Evolutionary conservation across 2,888 invertebrate species (phyloP), one percentile per base, ranked within the genome.

Genomic region (Lysandra bellargus): DNA sequence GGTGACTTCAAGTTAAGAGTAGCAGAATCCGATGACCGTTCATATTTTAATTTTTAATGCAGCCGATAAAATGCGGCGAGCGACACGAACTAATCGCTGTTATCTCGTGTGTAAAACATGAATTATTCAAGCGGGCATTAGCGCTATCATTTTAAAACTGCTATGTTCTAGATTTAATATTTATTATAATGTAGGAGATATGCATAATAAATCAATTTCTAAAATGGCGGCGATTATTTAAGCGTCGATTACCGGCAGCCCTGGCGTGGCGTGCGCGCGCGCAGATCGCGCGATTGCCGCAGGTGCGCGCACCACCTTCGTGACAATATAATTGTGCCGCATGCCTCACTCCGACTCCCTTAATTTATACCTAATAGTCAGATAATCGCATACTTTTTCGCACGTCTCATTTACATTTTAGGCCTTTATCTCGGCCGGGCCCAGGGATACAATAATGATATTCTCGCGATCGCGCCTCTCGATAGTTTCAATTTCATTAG

Each of bases 291-390:
- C 83, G 89, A 89, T 89, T 87, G 87, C 81, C 81, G 85, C 85
- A 85, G 85, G 84, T 85, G 85, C 85, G 83, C 83, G 83, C 81
- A 81, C 81, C 83, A 83, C 88, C 88, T 90, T 93, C 93, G 92
- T 93, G 93, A 94, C 93, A 93, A 92, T 92, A 93, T 94, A 94
- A 94, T 94, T 94, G 92, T 92, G 88, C 89, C 87, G 91, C 91
- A 91, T 90, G 88, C 90, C 90, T 90, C 91, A 91, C 90, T 90
- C 90, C 87, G 81, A 85, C 86, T 86, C 86, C 91, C 90, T 92
- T 92, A 92, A 93, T 93, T 93, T 93, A 93, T 92, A 92, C 93
- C 91, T 93, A 93, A 93, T 93, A 91, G 92, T 87, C 87, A 92
- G 92, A 93, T 93, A 90, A 93, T 93, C 92, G 90, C 87, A 88